Conservation (phyloP, 1,140 invertebrate species). For the Drosophila suzukii region DNA sequence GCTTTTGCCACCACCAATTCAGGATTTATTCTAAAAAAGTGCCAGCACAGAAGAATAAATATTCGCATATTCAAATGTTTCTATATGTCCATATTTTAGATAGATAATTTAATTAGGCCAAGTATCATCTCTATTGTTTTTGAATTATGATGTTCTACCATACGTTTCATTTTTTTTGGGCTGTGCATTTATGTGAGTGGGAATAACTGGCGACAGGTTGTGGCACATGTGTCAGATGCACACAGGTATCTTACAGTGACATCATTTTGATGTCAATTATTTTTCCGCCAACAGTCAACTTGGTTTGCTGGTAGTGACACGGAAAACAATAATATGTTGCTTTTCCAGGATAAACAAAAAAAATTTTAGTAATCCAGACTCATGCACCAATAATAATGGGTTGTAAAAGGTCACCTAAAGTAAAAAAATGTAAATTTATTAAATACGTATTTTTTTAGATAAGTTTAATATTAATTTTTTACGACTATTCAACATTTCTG, state of each 20-base stretch:
- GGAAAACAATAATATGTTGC: neutral
- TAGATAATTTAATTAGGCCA: too few relatives aligned
- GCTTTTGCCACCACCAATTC: neutral
- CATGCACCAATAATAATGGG: too few relatives aligned
- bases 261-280: constrained; percentile 66
- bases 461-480: too few relatives aligned
- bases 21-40: neutral
- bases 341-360: neutral
- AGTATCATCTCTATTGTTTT: too few relatives aligned
- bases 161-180: neutral
- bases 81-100: neutral
- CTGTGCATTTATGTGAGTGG: neutral
- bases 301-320: constrained; percentile 34
- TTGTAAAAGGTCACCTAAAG: too few relatives aligned
- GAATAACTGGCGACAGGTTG: constrained; percentile 38
- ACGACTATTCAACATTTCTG: too few relatives aligned
- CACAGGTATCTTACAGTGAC: constrained; percentile 20
- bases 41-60: neutral
- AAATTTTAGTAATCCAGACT: neutral
- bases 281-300: constrained; percentile 46
- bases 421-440: too few relatives aligned
- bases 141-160: too few relatives aligned
- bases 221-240: constrained; percentile 29
- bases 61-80: neutral
- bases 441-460: too few relatives aligned